Base-by-base conservation (phyloP, 2,113 vertebrate species). In the Hymenochirus boettgeri region DNA sequence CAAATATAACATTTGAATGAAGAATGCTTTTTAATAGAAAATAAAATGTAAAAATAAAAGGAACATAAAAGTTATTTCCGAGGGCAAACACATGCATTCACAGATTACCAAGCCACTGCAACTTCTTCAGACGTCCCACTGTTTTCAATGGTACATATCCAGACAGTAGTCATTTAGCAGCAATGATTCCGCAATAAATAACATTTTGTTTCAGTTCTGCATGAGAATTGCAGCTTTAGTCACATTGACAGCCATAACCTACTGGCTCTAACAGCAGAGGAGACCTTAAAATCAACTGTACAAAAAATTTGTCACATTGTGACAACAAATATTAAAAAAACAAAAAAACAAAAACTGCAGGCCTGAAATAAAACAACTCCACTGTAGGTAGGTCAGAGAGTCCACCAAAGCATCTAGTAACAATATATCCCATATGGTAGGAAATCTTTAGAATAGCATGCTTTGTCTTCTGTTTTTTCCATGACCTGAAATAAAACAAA, bases 131-230 rank as follows among this genome's bases (percentile, higher is more conserved):
- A 85, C 83, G 82, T 87, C 81, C 81, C 76, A 84, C 79, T 89
- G 82, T 84, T 87, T 39, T 52, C 42, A 87, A 77, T 89, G 91
- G 94, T 93, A 93, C 89, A 92, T 91, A 92, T 87, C 87, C 84
- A 92, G 88, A 96, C 94, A 98, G 96, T 93, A 97, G 96, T 96
- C 91, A 83, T 90, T 94, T 96, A 97, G 95, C 95, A 99, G 95
- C 95, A 97, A 88, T 84, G 87, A 90, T 87, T 87, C 85, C 80
- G 80, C 86, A 92, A 95, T 96, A 95, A 98, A 99, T 97, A 96
- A 94, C 90, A 91, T 88, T 85, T 33, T 86, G 83, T 89, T 86
- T 88, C 85, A 88, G 87, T 88, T 80, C 88, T 86, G 87, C 87
- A 86, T 83, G 85, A 88, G 86, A 88, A 88, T 75, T 83, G 87